Percentiles rank a stretch among this genome's conserved stretches.
phyloP scores from a whole-genome alignment of 2,888 invertebrate species.

The Trissonchulus latispiculum region DNA sequence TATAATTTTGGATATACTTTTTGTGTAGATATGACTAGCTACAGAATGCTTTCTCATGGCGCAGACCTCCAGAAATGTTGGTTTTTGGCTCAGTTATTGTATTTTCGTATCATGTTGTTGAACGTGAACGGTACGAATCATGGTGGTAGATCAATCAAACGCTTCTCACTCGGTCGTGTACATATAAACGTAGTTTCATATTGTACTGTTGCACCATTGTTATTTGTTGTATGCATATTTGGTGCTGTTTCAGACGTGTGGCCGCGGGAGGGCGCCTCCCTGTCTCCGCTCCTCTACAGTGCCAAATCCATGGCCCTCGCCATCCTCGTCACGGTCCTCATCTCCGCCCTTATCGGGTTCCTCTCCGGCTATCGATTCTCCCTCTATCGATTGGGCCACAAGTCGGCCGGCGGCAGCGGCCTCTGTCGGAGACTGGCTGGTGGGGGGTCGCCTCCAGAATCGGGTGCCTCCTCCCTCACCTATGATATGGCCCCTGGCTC shows the following conservation, averaged over 20 bases:
- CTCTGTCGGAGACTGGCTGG: too few species aligned
- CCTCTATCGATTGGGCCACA: constrained; percentile 25
- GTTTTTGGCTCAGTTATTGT: neutral
- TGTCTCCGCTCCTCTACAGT: constrained; percentile 15
- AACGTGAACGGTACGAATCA: too few species aligned
- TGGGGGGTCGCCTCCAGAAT: neutral
- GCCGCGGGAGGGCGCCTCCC: neutral
- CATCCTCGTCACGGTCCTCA: constrained; percentile 30
- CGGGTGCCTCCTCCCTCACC: neutral
- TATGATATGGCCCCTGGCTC: neutral
- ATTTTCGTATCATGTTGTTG: neutral
- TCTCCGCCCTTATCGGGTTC: constrained; percentile 34
- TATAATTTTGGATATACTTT: neutral
- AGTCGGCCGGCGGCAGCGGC: constrained; percentile 17
- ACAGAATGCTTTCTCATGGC: too few species aligned
- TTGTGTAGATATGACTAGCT: constrained; percentile 7
- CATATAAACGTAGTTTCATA: too few species aligned
- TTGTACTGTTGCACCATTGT: too few species aligned
- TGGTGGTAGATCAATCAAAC: too few species aligned
- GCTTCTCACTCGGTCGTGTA: too few species aligned
- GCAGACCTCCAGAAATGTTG: too few species aligned
- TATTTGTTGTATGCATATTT: constrained; percentile 18
- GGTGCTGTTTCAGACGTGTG: constrained; percentile 1
- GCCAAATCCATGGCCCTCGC: constrained; percentile 27
- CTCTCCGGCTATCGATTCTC: constrained; percentile 36